These are phyloP conservation scores for Thelaira solivaga DNA, from an alignment of 2,888 invertebrate species.

Conservation along the genomic window DNA sequence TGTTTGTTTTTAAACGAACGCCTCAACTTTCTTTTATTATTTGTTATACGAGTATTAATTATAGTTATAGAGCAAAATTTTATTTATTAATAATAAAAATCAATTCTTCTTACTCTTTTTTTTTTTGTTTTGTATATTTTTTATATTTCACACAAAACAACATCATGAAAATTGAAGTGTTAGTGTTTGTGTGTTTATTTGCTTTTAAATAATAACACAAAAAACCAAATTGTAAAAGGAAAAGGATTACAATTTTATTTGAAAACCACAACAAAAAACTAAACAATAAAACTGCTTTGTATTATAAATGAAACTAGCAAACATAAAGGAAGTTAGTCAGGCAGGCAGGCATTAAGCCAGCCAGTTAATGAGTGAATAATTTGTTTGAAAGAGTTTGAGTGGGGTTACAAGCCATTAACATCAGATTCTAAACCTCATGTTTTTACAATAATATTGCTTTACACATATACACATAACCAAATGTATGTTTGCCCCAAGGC, in stretches of 20 bases:
- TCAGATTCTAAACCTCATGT: conserved; percentile 49
- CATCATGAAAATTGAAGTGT: conserved; percentile 57
- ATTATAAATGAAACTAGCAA: conserved; percentile 15
- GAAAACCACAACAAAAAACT: conserved; percentile 19
- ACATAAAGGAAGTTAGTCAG: neutral
- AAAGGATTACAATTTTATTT: conserved; percentile 45
- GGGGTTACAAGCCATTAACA: conserved; percentile 11
- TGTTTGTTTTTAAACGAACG: conserved; percentile 40
- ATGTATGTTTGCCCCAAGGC: conserved; percentile 47
- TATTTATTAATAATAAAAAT: conserved; percentile 4
- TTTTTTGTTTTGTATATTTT: conserved; percentile 21
- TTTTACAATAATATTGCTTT: conserved; percentile 38
- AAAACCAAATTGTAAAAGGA: conserved; percentile 5
- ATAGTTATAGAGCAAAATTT: conserved; percentile 38
- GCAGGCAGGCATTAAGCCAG: neutral
- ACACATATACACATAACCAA: no score
- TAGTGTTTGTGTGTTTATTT: conserved; percentile 41
- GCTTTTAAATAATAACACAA: conserved; percentile 7
- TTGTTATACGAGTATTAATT: conserved; percentile 14
- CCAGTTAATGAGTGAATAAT: conserved; percentile 10
- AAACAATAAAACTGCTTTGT: conserved; percentile 15
- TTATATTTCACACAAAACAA: no score
- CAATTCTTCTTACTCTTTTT: conserved; percentile 9
- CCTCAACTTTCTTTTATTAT: conserved; percentile 58
- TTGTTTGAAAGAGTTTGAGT: neutral